A percentile compares a stretch with the other conserved stretches of the same genome.
phyloP scores from a whole-genome alignment of 2,888 invertebrate genomes.

The Phlogophora meticulosa region DNA sequence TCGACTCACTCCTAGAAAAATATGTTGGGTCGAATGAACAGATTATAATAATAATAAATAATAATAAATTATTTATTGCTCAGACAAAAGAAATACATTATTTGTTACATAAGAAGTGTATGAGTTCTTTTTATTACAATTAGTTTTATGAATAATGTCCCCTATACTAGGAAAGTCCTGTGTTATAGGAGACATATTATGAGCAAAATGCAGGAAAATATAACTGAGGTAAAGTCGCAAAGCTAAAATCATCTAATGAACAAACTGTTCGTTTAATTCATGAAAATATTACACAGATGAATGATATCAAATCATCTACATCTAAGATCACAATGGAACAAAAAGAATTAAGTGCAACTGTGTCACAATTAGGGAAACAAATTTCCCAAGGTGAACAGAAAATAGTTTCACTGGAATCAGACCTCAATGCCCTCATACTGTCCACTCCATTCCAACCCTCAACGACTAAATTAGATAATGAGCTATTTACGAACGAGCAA shows the following conservation, averaged over 20 bases:
- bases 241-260: constrained; percentile 13
- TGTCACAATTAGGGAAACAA: constrained; percentile 15
- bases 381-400: constrained; percentile 9
- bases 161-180: no score
- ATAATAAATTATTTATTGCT: no score
- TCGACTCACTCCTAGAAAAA: constrained; percentile 12
- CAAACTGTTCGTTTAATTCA: constrained; percentile 2
- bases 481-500: constrained; percentile 13
- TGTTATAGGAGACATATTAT: no score
- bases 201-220: constrained; percentile 15
- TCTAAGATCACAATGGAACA: constrained; percentile 9
- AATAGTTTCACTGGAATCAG: constrained; percentile 16
- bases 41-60: constrained; percentile 8
- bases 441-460: constrained; percentile 1
- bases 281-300: constrained; percentile 8
- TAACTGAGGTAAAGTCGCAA: constrained; percentile 16
- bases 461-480: constrained; percentile 7
- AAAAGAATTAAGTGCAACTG: constrained; percentile 2
- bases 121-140: no score
- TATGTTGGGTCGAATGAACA: constrained; percentile 18
- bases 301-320: constrained; percentile 4
- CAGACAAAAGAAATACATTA: no score
- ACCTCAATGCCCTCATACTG: neutral
- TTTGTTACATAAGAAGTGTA: no score
- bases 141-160: no score